These are phyloP conservation scores for Trogon surrucura DNA, from an alignment of 2,113 vertebrate species.

Conservation along the genomic window DNA sequence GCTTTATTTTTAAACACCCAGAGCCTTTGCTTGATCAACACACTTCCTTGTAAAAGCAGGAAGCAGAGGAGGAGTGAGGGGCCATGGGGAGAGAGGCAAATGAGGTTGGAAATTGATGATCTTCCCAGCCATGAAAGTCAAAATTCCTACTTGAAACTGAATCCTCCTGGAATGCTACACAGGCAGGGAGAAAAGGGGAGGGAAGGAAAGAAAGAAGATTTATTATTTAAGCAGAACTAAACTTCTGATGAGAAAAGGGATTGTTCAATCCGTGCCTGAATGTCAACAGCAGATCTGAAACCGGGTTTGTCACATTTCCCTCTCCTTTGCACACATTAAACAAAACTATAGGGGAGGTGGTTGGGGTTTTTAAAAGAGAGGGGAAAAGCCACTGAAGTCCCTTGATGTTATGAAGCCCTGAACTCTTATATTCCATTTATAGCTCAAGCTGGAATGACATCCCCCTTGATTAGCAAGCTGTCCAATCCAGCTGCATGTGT, in stretches of 20 bases:
- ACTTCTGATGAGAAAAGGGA: constrained; percentile 70
- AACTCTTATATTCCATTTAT: constrained; percentile 85
- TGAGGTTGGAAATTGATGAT: constrained; percentile 59
- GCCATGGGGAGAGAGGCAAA: background rate
- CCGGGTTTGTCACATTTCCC: constrained; percentile 32
- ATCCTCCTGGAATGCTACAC: constrained; percentile 53
- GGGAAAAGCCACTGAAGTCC: constrained; percentile 25
- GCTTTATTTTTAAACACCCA: constrained; percentile 84
- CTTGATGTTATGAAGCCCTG: constrained; percentile 73
- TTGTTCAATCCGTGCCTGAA: constrained; percentile 1
- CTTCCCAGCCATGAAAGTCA: constrained; percentile 58
- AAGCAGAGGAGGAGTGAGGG: constrained; percentile 50
- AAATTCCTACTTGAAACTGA: constrained; percentile 77
- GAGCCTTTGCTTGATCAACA: constrained; percentile 77
- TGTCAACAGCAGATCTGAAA: constrained; percentile 31
- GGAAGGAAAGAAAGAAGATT: constrained; percentile 60
- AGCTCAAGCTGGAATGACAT: constrained; percentile 80
- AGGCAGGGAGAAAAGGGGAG: constrained; percentile 1
- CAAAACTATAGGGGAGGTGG: background rate
- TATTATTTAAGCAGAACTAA: constrained; percentile 69
- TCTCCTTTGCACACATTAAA: constrained; percentile 21
- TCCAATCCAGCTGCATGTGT: constrained; percentile 86
- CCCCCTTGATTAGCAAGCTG: constrained; percentile 80
- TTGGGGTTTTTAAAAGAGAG: background rate
- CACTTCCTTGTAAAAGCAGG: constrained; percentile 74